Base-by-base conservation (phyloP, 2,797 vertebrate species). In the Ataeniobius toweri region DNA sequence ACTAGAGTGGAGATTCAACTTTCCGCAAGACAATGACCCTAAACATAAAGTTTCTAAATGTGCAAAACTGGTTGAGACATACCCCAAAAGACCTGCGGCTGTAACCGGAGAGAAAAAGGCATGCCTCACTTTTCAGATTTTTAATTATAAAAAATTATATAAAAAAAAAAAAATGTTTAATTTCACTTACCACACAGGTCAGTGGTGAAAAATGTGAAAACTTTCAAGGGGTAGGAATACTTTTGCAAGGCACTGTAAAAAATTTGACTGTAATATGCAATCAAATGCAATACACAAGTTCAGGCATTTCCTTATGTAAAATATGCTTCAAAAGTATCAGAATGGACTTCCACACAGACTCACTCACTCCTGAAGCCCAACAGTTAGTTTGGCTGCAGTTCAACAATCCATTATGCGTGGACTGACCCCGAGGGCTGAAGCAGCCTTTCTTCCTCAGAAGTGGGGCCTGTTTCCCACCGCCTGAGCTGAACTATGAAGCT, bases 331-430 rank as follows among this genome's bases (percentile, higher is more conserved):
- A 58, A 82, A 75, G 53, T 10, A 65, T 31, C 59, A 61, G 71
- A 53, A 73, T 61, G 39, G 18, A 39, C 69, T 51, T 28, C 58
- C 58, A 59, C 14, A n/a, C 50, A 56, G 36, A 46, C 31, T 68
- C 22, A 53, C 22, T 73, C 28, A 22, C 68, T 48, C 48, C 77
- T 6, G 26, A 53, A 85, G 80, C 69, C 51, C 36, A 10, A 82
- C 88, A 84, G 83, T 84, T 79, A 61, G 71, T 85, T 88, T 88
- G 84, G 81, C 83, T 77, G 72, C 81, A 44, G 82, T 79, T 85
- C 87, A 80, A 63, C 77, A 82, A 84, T 79, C 83, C 81, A 81
- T 92, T 81, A 89, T 83, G 80, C 13, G 36, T 67, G 80, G 83
- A 84, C 77, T 65, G 75, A 85, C 87, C 89, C 89, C 31, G 50